Percentiles rank a stretch among this genome's conserved stretches.
phyloP scores from a whole-genome alignment of 1,140 invertebrate species.

The Macrobrachium nipponense region DNA sequence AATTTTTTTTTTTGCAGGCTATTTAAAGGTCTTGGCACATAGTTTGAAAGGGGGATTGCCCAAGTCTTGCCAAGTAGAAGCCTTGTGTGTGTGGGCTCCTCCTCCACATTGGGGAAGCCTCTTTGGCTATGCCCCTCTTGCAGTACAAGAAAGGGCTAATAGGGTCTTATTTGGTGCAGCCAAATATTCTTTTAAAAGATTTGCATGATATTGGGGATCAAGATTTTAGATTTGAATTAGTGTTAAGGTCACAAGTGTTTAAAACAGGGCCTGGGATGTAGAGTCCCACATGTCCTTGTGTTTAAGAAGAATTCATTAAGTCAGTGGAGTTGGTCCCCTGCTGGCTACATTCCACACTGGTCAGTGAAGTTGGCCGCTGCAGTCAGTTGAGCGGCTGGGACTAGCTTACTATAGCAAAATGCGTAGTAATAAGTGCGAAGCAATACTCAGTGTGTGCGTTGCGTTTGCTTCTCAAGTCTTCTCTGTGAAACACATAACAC shows the following conservation, averaged over 20 bases:
- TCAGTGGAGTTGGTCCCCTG: constrained; percentile 58
- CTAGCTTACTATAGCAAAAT: constrained; percentile 58
- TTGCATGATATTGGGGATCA: constrained; percentile 58
- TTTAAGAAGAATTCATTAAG: constrained; percentile 16
- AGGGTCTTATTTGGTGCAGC: constrained; percentile 29
- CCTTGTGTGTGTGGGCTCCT: constrained; percentile 6
- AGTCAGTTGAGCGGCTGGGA: constrained; percentile 39
- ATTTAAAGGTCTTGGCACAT: constrained; percentile 33
- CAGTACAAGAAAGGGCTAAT: constrained; percentile 27
- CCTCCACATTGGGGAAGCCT: constrained; percentile 2
- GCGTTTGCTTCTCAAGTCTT: constrained; percentile 48
- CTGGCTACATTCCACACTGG: constrained; percentile 58
- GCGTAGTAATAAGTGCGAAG: constrained; percentile 59
- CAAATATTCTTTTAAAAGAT: constrained; percentile 19
- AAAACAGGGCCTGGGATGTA: constrained; percentile 5
- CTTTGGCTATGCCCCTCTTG: constrained; percentile 34
- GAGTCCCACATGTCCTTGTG: constrained; percentile 2
- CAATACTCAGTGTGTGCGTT: constrained; percentile 60
- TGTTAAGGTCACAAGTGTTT: constrained; percentile 43
- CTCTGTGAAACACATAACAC: constrained; percentile 62
- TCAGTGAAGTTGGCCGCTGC: constrained; percentile 34
- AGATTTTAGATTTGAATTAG: constrained; percentile 48
- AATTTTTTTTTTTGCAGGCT: constrained; percentile 27
- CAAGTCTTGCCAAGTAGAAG: constrained; percentile 26
- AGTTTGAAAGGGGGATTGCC: constrained; percentile 13